Conservation (phyloP, 2,797 vertebrate genomes). For the Ptychobarbus kaznakovi region DNA sequence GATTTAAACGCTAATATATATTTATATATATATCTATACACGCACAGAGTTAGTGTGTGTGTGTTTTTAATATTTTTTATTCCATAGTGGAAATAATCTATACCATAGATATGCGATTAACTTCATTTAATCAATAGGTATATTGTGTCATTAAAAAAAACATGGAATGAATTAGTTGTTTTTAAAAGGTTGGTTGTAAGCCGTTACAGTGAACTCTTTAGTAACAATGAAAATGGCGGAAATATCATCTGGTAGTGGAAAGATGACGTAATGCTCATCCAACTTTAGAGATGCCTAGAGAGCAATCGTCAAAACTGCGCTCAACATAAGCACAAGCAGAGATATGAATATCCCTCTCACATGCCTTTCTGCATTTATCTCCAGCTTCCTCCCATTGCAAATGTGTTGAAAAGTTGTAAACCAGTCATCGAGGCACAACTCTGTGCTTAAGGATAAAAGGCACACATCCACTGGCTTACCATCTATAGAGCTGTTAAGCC, state of each 20-base stretch:
- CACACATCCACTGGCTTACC: slow-evolving; percentile 2
- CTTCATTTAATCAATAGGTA: neutral
- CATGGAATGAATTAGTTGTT: neutral
- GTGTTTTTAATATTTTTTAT: neutral
- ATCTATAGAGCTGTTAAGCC: slow-evolving; percentile 36
- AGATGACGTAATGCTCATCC: slow-evolving; percentile 49
- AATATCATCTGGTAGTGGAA: slow-evolving; percentile 29
- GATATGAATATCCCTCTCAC: slow-evolving; percentile 9
- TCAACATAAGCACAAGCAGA: neutral
- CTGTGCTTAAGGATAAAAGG: slow-evolving; percentile 15
- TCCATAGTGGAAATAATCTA: neutral
- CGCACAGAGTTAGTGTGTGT: too few species aligned
- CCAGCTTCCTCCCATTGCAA: slow-evolving; percentile 30
- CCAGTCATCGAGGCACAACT: neutral
- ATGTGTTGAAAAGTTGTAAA: slow-evolving; percentile 36
- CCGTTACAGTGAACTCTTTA: slow-evolving; percentile 3
- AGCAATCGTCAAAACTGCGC: neutral
- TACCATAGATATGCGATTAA: neutral
- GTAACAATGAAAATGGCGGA: slow-evolving; percentile 4
- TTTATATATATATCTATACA: too few species aligned
- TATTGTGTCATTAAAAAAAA: neutral
- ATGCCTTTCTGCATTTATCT: slow-evolving; percentile 37
- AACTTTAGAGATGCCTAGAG: slow-evolving; percentile 28
- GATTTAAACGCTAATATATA: neutral
- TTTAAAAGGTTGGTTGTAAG: neutral